A percentile compares a stretch with the other conserved stretches of the same genome.
Conservation (phyloP, 2,797 vertebrate genomes). For the Orestias chungarensis region DNA sequence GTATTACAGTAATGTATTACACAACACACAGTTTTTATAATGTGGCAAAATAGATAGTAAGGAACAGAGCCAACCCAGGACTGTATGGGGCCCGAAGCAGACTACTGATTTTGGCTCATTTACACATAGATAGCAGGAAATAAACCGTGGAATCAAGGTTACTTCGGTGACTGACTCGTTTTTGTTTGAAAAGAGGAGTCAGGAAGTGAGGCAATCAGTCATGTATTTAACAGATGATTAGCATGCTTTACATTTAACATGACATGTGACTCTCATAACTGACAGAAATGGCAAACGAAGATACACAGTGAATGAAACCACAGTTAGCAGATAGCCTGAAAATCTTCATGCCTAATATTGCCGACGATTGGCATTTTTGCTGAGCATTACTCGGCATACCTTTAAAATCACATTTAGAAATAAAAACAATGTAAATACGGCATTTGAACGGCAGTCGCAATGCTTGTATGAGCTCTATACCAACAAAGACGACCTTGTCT, state of each 20-base stretch:
- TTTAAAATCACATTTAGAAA: constrained; percentile 33
- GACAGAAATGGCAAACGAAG: background rate
- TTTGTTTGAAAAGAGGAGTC: no score
- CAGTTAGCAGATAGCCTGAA: background rate
- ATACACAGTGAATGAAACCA: background rate
- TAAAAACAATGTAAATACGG: background rate
- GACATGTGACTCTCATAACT: background rate
- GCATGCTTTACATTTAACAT: background rate
- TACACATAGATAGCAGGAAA: background rate
- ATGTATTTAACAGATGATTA: background rate
- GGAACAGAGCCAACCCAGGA: constrained; percentile 2
- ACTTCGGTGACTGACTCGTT: background rate
- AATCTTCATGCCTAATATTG: constrained; percentile 7
- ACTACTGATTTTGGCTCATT: background rate
- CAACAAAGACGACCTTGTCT: constrained; percentile 11
- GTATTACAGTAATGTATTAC: constrained; percentile 7
- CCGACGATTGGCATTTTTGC: no score
- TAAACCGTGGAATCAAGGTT: background rate
- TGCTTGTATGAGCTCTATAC: constrained; percentile 17
- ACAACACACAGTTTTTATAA: constrained; percentile 44
- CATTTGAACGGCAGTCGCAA: constrained; percentile 23
- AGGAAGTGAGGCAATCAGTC: background rate
- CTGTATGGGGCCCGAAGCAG: background rate
- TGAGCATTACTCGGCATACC: no score
- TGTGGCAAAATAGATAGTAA: constrained; percentile 42